A percentile compares a stretch with the other conserved stretches of the same genome.
These are phyloP conservation scores for Erebia ligea DNA, from an alignment of 2,888 invertebrate genomes.

Conservation along the genomic window DNA sequence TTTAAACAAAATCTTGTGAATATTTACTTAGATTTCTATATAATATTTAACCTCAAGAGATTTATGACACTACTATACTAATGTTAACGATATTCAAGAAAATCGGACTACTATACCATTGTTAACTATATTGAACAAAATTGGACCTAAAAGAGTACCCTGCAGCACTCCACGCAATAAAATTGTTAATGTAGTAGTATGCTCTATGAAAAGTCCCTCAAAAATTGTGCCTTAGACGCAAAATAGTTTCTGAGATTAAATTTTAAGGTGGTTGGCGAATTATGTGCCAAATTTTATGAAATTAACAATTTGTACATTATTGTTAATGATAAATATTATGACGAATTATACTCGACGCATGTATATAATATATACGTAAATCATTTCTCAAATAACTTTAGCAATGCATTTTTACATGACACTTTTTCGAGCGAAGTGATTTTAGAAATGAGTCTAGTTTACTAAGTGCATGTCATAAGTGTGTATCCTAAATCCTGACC, in stretches of 20 bases:
- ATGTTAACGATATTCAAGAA: constrained; percentile 13
- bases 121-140: constrained; percentile 21
- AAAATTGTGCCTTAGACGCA: constrained; percentile 74
- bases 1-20: constrained; percentile 10
- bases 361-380: constrained; percentile 40
- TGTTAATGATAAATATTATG: constrained; percentile 28
- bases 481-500: constrained; percentile 80
- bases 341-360: constrained; percentile 28
- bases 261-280: constrained; percentile 55
- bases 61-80: constrained; percentile 20
- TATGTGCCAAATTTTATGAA: constrained; percentile 61
- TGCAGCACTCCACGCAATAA: constrained; percentile 29
- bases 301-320: constrained; percentile 30
- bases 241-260: constrained; percentile 51
- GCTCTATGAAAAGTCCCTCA: constrained; percentile 53
- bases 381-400: constrained; percentile 40
- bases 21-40: constrained; percentile 28
- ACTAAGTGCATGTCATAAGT: constrained; percentile 55
- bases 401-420: constrained; percentile 41
- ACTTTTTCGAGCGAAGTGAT: constrained; percentile 37
- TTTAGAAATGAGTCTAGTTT: constrained; percentile 37
- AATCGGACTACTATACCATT: constrained; percentile 23
- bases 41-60: constrained; percentile 27
- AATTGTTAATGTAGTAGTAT: constrained; percentile 30
- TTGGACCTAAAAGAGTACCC: constrained; percentile 25